Conservation (phyloP, 2,797 vertebrate genomes). For the Otolemur crassicaudatus region DNA sequence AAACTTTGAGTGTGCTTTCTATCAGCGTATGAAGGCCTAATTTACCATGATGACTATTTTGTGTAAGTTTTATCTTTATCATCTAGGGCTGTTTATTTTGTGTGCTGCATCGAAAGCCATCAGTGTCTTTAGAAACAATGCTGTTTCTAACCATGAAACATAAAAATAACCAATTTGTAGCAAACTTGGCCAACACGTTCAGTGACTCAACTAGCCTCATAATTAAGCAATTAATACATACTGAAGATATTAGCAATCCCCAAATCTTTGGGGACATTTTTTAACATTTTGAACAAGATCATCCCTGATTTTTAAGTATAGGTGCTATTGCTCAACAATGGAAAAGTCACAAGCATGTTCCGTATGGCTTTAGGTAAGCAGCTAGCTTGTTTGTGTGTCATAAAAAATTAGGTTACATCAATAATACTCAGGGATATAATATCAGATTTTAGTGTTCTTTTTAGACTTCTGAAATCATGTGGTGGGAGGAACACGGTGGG, state of each 20-base stretch:
- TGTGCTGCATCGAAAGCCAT: not conserved
- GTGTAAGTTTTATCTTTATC: not conserved
- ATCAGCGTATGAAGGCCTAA: not conserved
- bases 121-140: constrained; percentile 7
- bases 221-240: not conserved
- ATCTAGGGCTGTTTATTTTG: not conserved
- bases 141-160: constrained; percentile 6
- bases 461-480: not conserved
- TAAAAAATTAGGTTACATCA: not conserved
- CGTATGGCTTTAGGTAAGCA: not conserved
- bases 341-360: not conserved
- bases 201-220: not conserved
- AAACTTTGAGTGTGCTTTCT: not conserved
- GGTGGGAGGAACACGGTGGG: not conserved
- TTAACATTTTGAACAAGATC: constrained; percentile 11
- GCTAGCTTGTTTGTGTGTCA: not conserved
- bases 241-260: not conserved
- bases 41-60: not conserved
- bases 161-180: not conserved
- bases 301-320: not conserved
- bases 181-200: not conserved
- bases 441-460: not conserved
- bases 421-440: not conserved
- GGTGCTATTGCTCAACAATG: not conserved
- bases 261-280: not conserved